These are phyloP conservation scores for Sarcophaga variegata DNA, from an alignment of 2,888 invertebrate species.

Conservation along the genomic window DNA sequence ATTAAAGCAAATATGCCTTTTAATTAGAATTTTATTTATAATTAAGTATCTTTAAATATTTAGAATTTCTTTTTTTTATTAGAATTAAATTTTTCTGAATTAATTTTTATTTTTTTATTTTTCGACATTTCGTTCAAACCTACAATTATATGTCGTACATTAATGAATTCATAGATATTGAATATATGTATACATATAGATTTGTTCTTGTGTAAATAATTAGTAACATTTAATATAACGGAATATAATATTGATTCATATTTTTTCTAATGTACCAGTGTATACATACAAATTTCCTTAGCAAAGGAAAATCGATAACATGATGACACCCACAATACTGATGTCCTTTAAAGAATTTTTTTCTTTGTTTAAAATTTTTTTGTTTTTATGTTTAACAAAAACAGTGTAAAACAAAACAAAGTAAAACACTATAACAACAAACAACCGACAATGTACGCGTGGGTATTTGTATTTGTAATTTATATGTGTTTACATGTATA, in stretches of 20 bases:
- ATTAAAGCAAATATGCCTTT: no score
- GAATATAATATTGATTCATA: background rate
- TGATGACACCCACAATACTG: constrained; percentile 21
- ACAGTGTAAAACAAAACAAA: background rate
- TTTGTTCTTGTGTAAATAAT: background rate
- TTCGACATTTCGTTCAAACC: no score
- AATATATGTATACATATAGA: no score
- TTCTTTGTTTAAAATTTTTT: no score
- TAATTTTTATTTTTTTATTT: no score
- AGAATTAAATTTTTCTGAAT: no score
- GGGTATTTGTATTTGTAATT: background rate
- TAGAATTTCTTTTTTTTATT: no score
- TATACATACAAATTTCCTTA: background rate
- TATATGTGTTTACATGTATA: background rate
- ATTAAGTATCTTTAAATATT: no score
- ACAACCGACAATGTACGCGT: background rate
- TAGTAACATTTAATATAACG: background rate
- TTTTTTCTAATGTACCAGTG: background rate
- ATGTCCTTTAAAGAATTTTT: background rate
- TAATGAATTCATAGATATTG: no score
- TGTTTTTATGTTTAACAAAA: background rate
- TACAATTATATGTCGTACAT: no score
- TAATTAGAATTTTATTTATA: no score
- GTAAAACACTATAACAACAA: background rate
- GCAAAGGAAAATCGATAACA: constrained; percentile 26